These are phyloP conservation scores for Pseudomyrmex sp. DNA, from an alignment of 1,140 invertebrate genomes.

Conservation along the genomic window DNA sequence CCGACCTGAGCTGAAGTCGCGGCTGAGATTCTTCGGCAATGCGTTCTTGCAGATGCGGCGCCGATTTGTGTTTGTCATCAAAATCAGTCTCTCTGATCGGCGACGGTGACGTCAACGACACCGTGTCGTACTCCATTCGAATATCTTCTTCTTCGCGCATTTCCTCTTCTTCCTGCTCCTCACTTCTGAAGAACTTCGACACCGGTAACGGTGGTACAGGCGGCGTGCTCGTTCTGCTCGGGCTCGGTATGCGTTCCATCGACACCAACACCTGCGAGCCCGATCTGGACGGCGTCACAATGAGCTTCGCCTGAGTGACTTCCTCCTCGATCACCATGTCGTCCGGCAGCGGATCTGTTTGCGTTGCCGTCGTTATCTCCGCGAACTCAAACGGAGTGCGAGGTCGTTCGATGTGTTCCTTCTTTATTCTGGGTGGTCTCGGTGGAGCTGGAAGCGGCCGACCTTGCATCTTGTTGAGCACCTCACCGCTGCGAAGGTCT, in stretches of 20 bases:
- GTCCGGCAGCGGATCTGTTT: conserved; percentile 92
- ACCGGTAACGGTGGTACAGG: conserved; percentile 76
- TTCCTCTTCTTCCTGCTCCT: background rate
- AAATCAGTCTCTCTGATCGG: conserved; percentile 38
- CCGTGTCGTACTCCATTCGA: conserved; percentile 46
- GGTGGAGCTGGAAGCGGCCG: conserved; percentile 93
- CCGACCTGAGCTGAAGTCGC: conserved; percentile 62
- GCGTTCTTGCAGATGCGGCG: conserved; percentile 52
- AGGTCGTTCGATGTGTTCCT: conserved; percentile 34
- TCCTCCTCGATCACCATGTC: conserved; percentile 89
- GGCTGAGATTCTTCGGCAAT: conserved; percentile 29
- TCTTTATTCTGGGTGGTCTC: conserved; percentile 88
- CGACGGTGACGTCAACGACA: conserved; percentile 54
- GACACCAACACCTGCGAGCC: conserved; percentile 83
- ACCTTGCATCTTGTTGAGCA: conserved; percentile 92
- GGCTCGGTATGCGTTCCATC: conserved; percentile 80
- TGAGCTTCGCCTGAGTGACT: conserved; percentile 80
- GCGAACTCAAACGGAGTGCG: conserved; percentile 30
- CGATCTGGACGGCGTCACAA: conserved; percentile 79
- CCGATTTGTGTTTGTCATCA: conserved; percentile 50
- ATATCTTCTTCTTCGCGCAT: background rate
- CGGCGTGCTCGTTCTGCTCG: conserved; percentile 64
- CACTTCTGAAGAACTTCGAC: conserved; percentile 33
- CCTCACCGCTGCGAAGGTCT: conserved; percentile 89
- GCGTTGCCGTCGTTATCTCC: conserved; percentile 88